Conservation (phyloP, 2,888 invertebrate species). For the Parasteatoda lunata region DNA sequence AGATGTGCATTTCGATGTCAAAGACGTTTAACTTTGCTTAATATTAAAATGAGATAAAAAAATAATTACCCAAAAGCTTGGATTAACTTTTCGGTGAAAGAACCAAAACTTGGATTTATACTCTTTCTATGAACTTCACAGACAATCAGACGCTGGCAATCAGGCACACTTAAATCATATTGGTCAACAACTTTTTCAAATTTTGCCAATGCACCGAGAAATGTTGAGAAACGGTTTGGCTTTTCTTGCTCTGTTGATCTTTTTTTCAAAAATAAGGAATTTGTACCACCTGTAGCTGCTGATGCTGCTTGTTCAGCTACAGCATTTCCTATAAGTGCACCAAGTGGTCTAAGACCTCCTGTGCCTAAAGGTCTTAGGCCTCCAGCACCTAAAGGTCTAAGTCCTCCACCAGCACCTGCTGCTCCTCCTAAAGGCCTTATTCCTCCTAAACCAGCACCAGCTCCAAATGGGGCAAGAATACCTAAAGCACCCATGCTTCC, state of each 20-base stretch:
- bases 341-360: constrained; percentile 31
- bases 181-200: constrained; percentile 54
- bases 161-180: constrained; percentile 62
- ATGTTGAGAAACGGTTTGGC: constrained; percentile 27
- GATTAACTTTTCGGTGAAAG: constrained; percentile 66
- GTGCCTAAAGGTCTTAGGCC: constrained; percentile 26
- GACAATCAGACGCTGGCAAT: constrained; percentile 58
- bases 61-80: constrained; percentile 66
- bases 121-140: constrained; percentile 59
- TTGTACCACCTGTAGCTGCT: constrained; percentile 4
- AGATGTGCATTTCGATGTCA: too few relatives aligned
- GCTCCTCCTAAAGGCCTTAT: constrained; percentile 44
- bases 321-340: constrained; percentile 37
- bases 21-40: background rate
- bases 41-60: background rate
- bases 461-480: constrained; percentile 48
- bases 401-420: constrained; percentile 32
- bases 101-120: constrained; percentile 60
- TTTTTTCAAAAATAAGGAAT: constrained; percentile 46
- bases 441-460: constrained; percentile 56
- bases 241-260: constrained; percentile 41
- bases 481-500: constrained; percentile 51
- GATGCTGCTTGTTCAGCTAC: constrained; percentile 14
- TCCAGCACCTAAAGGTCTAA: constrained; percentile 20
- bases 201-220: constrained; percentile 52